Conservation (phyloP, 1,140 invertebrate species). For the Pomacea maculata region DNA sequence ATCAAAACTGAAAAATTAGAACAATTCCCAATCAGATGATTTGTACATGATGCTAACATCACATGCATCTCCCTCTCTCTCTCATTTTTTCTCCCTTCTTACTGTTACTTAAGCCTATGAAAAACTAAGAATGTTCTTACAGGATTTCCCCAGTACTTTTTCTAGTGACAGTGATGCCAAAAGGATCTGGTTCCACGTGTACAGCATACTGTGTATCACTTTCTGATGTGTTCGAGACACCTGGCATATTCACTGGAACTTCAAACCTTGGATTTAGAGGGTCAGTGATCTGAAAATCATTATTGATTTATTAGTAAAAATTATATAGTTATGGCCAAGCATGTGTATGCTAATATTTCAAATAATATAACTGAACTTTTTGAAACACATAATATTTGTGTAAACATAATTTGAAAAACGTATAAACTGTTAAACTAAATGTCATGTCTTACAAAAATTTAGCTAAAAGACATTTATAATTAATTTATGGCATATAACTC, state of each 20-base stretch:
- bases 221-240: slow-evolving; percentile 5
- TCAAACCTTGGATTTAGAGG: slow-evolving; percentile 56
- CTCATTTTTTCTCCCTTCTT: no score
- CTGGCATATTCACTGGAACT: slow-evolving; percentile 48
- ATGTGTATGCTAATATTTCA: no score
- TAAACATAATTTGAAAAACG: no score
- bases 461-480: no score
- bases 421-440: no score
- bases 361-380: no score
- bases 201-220: slow-evolving; percentile 41
- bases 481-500: no score
- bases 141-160: slow-evolving; percentile 48
- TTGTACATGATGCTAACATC: neutral
- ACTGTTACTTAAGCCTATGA: no score
- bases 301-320: neutral
- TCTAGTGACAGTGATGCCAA: slow-evolving; percentile 60
- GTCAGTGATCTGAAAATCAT: slow-evolving; percentile 48
- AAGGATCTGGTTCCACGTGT: slow-evolving; percentile 37
- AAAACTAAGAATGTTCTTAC: slow-evolving; percentile 37
- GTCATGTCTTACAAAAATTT: no score
- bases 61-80: no score
- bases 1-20: slow-evolving; percentile 37
- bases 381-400: no score
- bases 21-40: neutral
- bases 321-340: no score